Base-by-base conservation (phyloP, 2,888 invertebrate species). In the Cosmorhoe ocellata region DNA sequence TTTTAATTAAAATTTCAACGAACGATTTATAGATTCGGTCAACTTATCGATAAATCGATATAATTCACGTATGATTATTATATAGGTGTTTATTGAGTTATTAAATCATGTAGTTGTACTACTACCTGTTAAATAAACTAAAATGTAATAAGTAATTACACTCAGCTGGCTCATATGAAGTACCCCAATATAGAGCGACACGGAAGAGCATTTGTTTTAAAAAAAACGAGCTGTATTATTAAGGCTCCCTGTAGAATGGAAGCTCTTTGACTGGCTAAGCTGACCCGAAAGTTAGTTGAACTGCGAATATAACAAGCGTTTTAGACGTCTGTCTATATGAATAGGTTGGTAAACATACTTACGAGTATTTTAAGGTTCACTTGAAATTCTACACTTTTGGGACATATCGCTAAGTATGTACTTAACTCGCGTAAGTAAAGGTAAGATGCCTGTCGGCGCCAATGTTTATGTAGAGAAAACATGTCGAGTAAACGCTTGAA, bases 311-410 rank as follows among this genome's bases (percentile, higher is more conserved):
- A 54, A 46, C 51, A 42, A 56, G 48, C 51, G 40, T 48, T 58
- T 51, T 32, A 54, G 45, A 42, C 39, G 45, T 53, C 58, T 54
- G 36, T 41, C 11, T 51, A 38, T 37, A 43, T 44, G 44, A 52
- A 3, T 18, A 18, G 4, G 4, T 18, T 3, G 18, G 18, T 18
- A 3, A 3, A 41, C 46, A 13, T 40, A 26, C 26, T 8, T 27
- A 36, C 40, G n/a, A 18, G 41, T 39, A 48, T 46, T 47, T 49
- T 34, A 49, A 49, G 47, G 54, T 48, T 54, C 43, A 31, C 47
- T 51, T 59, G 59, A 57, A 53, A 57, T 52, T 53, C 50, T 52
- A 55, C 48, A 59, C 57, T 48, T 51, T 54, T 32, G 46, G 53
- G 34, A 43, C 48, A 49, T 56, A 46, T 46, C 49, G 51, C 40